Evolutionary conservation across 2,113 vertebrate genomes (phyloP).

Genomic region (Genyomyrus donnyi): DNA sequence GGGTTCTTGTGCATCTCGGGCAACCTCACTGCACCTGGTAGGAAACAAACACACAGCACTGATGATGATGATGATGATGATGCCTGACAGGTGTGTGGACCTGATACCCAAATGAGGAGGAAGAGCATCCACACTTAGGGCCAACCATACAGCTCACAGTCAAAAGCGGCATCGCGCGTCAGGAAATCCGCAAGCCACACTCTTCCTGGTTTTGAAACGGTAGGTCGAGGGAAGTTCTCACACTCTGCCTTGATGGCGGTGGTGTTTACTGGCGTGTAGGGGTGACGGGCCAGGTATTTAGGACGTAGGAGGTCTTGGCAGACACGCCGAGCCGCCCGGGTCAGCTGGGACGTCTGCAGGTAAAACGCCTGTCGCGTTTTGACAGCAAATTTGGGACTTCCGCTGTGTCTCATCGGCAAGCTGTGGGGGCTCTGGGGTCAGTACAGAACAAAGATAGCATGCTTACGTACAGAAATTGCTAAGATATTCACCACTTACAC

Average conservation of each 20-base stretch:
- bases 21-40: constrained; percentile 77
- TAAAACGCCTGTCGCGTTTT: constrained; percentile 95
- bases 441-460: not conserved
- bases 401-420: constrained; percentile 73
- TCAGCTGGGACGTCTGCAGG: constrained; percentile 82
- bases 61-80: not conserved
- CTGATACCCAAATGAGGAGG: not conserved
- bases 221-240: constrained; percentile 46
- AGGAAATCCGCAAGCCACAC: not conserved
- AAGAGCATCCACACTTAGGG: not conserved
- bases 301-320: constrained; percentile 87
- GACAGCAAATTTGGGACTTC: constrained; percentile 92
- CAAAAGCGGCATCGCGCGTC: not conserved
- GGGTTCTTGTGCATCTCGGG: constrained; percentile 78
- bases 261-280: constrained; percentile 87
- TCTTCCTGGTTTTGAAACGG: not conserved
- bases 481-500: not conserved
- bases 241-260: constrained; percentile 94
- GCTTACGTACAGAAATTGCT: not conserved
- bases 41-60: not conserved
- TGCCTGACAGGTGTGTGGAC: not conserved
- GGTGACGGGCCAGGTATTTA: constrained; percentile 77
- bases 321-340: constrained; percentile 76
- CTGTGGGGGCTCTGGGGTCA: constrained; percentile 78
- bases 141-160: not conserved